Base-by-base conservation (phyloP, 2,797 vertebrate genomes). In the Nyctalus aviator region DNA sequence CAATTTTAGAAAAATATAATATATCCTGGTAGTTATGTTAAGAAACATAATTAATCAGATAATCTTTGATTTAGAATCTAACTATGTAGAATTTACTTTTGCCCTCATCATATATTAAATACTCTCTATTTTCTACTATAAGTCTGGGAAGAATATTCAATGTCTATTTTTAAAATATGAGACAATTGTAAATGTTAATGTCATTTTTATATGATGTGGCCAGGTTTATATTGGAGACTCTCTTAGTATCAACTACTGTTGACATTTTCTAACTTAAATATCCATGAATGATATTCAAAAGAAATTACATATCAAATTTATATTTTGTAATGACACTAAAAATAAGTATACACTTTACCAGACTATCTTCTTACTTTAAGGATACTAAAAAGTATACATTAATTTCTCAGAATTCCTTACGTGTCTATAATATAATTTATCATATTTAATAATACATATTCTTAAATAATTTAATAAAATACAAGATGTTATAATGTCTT, bases 371-470 rank as follows among this genome's bases (percentile, higher is more conserved):
- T 41, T 53, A 77, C 11, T 85, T 88, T 89, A 76, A 84, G 27
- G 3, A 46, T 71, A 20, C 25, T 23, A 85, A 32, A 92, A 77
- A 85, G 7, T 17, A 11, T 27, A 88, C 21, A 23, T 25, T 6
- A 82, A 81, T 72, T 81, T 89, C 25, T 88, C 53, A 88, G 50
- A 76, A 84, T 4, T 71, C 37, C 2, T 66, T 93, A 66, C 93
- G 66, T 64, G 1, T 48, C 32, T 76, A 84, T 41, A 66, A 92
- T 23, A 21, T 57, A 55, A 87, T 84, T 73, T 57, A 27, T 53
- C 35, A 93, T 41, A 95, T 77, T 95, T 88, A 78, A 94, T 84
- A 71, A 93, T 73, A 41, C 2, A 81, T 62, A 23, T 50, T 23
- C 14, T 88, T 76, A 94, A 71, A 71, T 55, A 92, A 78, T 50